phyloP scores from a whole-genome alignment of 2,113 vertebrate species.

The Xenopus tropicalis region DNA sequence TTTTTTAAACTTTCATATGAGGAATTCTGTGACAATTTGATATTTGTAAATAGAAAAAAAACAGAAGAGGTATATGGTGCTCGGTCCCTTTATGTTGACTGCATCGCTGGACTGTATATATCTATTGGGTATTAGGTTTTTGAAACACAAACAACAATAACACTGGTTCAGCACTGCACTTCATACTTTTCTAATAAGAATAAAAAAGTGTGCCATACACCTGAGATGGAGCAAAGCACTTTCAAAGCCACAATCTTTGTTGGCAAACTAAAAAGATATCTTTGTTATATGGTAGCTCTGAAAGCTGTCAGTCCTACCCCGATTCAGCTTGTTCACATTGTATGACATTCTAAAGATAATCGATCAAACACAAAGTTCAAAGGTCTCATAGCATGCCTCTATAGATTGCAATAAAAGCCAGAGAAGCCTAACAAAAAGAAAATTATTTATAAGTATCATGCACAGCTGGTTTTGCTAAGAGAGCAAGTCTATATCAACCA shows the following conservation, averaged over 20 bases:
- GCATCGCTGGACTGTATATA: neutral
- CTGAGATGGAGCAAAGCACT: neutral
- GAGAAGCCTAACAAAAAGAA: neutral
- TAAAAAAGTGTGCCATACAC: neutral
- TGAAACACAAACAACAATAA: too few relatives aligned
- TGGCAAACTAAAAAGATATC: conserved; percentile 6
- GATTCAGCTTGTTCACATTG: neutral
- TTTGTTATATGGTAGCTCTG: neutral
- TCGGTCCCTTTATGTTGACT: neutral
- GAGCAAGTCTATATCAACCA: too few relatives aligned
- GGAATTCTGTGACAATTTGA: too few relatives aligned
- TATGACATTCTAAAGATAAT: conserved; percentile 8
- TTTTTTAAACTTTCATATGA: too few relatives aligned
- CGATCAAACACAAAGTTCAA: neutral
- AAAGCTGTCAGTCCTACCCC: neutral
- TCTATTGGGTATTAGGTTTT: neutral
- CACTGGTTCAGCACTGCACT: neutral
- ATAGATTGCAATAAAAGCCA: neutral
- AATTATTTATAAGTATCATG: neutral
- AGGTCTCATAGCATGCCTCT: neutral
- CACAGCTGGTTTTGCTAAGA: neutral
- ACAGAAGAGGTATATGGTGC: neutral
- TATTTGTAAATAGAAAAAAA: neutral
- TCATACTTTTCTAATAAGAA: neutral
- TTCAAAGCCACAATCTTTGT: conserved; percentile 1